These are phyloP conservation scores for Panorpa germanica DNA, from an alignment of 2,888 invertebrate genomes.

Conservation along the genomic window DNA sequence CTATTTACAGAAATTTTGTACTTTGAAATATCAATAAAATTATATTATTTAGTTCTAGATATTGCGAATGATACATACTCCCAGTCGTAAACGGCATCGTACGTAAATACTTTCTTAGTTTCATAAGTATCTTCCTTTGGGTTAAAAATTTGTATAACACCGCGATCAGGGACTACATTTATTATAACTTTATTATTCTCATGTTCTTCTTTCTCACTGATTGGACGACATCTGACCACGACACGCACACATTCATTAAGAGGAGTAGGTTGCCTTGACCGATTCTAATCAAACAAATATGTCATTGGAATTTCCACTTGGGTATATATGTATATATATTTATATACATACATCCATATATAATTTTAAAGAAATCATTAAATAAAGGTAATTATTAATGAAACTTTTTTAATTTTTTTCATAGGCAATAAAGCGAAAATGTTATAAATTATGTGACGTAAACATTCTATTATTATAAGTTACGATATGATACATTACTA, in stretches of 20 bases:
- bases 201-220: slow-evolving; percentile 68
- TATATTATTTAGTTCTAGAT: neutral
- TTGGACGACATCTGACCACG: slow-evolving; percentile 89
- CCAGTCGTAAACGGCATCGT: slow-evolving; percentile 93
- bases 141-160: slow-evolving; percentile 79
- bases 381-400: no score
- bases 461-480: no score
- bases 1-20: slow-evolving; percentile 24
- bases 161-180: slow-evolving; percentile 66
- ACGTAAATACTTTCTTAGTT: slow-evolving; percentile 85
- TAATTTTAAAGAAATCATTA: no score
- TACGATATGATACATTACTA: no score
- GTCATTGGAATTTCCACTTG: no score
- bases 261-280: slow-evolving; percentile 26
- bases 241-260: slow-evolving; percentile 85
- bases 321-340: no score
- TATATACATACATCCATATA: no score
- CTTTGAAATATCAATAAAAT: slow-evolving; percentile 1
- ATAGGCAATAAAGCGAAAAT: no score
- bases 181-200: slow-evolving; percentile 38
- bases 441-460: no score
- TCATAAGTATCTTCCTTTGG: slow-evolving; percentile 53
- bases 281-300: no score
- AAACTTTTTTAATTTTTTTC: no score
- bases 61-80: slow-evolving; percentile 27